Evolutionary conservation across 2,113 vertebrate species (phyloP).

Genomic region (Hepsetus odoe): DNA sequence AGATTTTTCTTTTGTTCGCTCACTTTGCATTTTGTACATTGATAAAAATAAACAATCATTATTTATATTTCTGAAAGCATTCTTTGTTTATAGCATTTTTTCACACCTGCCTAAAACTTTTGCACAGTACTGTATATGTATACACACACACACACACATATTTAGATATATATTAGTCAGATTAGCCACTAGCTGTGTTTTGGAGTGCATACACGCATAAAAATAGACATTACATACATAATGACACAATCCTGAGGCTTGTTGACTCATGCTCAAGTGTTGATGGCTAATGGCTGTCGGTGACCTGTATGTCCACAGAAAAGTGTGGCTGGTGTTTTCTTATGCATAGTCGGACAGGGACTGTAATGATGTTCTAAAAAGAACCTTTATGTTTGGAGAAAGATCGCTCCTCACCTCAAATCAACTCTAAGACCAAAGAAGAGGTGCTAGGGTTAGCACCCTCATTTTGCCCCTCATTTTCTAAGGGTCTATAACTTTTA

Average conservation of each 20-base stretch:
- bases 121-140: too few species aligned
- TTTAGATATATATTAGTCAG: background rate
- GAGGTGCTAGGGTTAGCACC: background rate
- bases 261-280: background rate
- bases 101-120: too few species aligned
- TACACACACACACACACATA: background rate
- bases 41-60: too few species aligned
- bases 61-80: too few species aligned
- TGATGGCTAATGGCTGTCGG: background rate
- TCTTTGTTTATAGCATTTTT: too few species aligned
- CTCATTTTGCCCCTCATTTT: too few species aligned
- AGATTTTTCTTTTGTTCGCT: too few species aligned
- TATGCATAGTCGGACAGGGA: conserved; percentile 1
- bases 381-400: conserved; percentile 47
- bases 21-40: too few species aligned
- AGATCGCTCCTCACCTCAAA: conserved; percentile 56
- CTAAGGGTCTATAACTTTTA: too few species aligned
- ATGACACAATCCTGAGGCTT: background rate
- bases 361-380: conserved; percentile 43
- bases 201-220: background rate
- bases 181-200: background rate
- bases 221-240: background rate
- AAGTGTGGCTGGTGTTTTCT: background rate
- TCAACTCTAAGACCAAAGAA: conserved; percentile 60
- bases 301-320: background rate